Evolutionary conservation across 2,888 invertebrate species (phyloP).

Genomic region (Noctua janthe): DNA sequence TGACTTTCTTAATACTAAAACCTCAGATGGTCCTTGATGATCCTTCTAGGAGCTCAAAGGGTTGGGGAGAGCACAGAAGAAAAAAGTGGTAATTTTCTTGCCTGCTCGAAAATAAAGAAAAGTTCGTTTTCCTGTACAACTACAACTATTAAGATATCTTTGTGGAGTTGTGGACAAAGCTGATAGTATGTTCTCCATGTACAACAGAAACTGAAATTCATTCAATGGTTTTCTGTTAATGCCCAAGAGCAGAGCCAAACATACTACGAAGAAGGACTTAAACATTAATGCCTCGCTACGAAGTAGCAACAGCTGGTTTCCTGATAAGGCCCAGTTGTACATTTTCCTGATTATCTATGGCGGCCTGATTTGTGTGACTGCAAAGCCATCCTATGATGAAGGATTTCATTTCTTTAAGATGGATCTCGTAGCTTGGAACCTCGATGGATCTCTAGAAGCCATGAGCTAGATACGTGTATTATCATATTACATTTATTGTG

Average conservation of each 20-base stretch:
- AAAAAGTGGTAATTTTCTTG: neutral
- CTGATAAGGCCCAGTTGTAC: neutral
- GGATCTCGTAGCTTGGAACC: neutral
- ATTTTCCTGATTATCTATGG: neutral
- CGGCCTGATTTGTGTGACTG: neutral
- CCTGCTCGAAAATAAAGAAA: neutral
- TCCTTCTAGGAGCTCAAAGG: neutral
- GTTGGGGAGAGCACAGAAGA: neutral
- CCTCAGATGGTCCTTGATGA: neutral
- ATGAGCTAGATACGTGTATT: constrained; percentile 39
- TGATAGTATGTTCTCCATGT: neutral
- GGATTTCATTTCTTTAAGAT: constrained; percentile 4
- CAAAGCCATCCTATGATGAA: neutral
- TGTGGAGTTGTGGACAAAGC: neutral
- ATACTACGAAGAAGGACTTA: neutral
- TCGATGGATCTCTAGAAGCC: constrained; percentile 15
- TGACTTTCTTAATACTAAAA: neutral
- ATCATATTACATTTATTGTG: no score
- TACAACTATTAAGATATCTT: neutral
- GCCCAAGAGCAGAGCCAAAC: neutral
- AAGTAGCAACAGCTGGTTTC: neutral
- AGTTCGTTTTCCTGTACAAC: neutral
- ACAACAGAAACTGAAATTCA: neutral
- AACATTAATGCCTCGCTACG: neutral
- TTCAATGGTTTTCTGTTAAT: neutral